Evolutionary conservation across 2,888 invertebrate genomes (phyloP).

Genomic region (Philopedon plagiatum): DNA sequence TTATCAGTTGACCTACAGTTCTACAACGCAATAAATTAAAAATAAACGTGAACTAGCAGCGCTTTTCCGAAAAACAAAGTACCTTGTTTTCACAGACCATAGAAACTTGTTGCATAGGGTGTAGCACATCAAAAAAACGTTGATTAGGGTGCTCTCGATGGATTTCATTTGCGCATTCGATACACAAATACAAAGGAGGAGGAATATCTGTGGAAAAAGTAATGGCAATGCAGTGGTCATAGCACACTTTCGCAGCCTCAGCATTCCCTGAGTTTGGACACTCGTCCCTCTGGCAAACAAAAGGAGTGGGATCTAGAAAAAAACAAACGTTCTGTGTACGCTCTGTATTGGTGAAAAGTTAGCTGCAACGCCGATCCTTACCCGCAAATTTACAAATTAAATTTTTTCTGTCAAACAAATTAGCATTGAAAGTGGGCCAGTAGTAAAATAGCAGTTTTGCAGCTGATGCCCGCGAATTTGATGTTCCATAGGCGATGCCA

Average conservation of each 20-base stretch:
- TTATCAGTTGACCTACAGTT: slow-evolving; percentile 94
- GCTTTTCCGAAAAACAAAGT: slow-evolving; percentile 44
- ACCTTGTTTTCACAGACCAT: slow-evolving; percentile 97
- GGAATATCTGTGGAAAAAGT: slow-evolving; percentile 89
- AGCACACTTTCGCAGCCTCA: slow-evolving; percentile 94
- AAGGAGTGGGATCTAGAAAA: slow-evolving; percentile 78
- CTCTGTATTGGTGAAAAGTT: no score
- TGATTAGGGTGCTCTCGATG: slow-evolving; percentile 90
- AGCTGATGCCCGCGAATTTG: slow-evolving; percentile 93
- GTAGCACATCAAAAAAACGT: slow-evolving; percentile 87
- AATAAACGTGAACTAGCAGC: neutral
- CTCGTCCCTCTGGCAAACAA: slow-evolving; percentile 91
- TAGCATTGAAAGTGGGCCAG: slow-evolving; percentile 98
- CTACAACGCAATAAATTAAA: slow-evolving; percentile 67
- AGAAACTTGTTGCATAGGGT: slow-evolving; percentile 83
- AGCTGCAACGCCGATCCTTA: slow-evolving; percentile 70
- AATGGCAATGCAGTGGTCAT: slow-evolving; percentile 92
- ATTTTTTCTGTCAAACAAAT: slow-evolving; percentile 90
- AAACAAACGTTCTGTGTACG: no score
- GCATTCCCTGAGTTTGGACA: slow-evolving; percentile 91
- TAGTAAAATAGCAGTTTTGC: slow-evolving; percentile 98
- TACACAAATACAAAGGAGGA: slow-evolving; percentile 95
- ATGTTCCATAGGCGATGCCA: slow-evolving; percentile 97
- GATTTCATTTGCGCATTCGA: slow-evolving; percentile 95
- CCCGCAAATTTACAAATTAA: slow-evolving; percentile 90